These are phyloP conservation scores for Scrobipalpa costella DNA, from an alignment of 2,888 invertebrate genomes.

Conservation along the genomic window DNA sequence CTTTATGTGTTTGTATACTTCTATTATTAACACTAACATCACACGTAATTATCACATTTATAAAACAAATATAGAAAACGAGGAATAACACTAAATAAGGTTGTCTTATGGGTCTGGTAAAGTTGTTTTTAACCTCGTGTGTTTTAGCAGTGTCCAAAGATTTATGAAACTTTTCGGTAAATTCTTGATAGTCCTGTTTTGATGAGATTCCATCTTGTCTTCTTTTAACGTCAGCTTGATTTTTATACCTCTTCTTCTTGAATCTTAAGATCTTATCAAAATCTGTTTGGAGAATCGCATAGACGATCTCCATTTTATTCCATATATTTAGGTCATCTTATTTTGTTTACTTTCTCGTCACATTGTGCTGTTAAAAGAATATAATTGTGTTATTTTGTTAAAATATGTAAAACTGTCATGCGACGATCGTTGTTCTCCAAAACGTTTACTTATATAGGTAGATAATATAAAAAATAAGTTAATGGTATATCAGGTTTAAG, in stretches of 20 bases:
- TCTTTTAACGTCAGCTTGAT: constrained; percentile 53
- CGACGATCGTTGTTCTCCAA: constrained; percentile 24
- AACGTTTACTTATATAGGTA: too few relatives aligned
- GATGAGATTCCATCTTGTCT: constrained; percentile 42
- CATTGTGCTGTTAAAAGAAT: constrained; percentile 11
- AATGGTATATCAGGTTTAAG: too few relatives aligned
- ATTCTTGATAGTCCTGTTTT: constrained; percentile 37
- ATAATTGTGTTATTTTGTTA: constrained; percentile 4
- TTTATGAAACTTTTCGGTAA: constrained; percentile 44
- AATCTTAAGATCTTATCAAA: constrained; percentile 46
- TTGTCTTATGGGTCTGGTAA: constrained; percentile 39
- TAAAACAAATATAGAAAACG: constrained; percentile 65
- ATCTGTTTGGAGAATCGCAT: constrained; percentile 65
- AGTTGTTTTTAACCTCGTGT: constrained; percentile 64
- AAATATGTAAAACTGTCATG: constrained; percentile 17
- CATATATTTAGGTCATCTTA: constrained; percentile 66
- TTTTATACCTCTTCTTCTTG: constrained; percentile 51
- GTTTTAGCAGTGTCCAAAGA: constrained; percentile 72
- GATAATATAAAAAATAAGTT: too few relatives aligned
- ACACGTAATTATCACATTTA: constrained; percentile 77
- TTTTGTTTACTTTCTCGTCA: constrained; percentile 42
- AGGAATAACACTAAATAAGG: constrained; percentile 61
- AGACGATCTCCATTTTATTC: constrained; percentile 72
- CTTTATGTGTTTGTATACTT: constrained; percentile 53
- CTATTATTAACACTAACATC: constrained; percentile 72